These are phyloP conservation scores for Irena cyanogastra DNA, from an alignment of 2,113 vertebrate species.

Conservation along the genomic window DNA sequence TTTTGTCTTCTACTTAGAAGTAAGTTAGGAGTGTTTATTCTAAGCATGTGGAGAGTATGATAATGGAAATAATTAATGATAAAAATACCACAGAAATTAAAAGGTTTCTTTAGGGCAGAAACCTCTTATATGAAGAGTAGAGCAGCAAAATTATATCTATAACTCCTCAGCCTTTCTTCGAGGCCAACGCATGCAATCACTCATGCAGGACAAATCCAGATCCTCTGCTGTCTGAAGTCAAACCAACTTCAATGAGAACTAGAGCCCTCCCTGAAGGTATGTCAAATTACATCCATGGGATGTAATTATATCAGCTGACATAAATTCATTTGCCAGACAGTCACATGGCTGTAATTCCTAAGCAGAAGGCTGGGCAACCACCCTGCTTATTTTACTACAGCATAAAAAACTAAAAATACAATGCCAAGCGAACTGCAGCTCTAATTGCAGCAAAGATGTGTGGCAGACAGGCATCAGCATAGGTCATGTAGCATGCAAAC, in stretches of 20 bases:
- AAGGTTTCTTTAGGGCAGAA: neutral
- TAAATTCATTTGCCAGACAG: neutral
- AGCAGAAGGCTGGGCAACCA: neutral
- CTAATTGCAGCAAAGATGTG: neutral
- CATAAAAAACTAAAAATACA: conserved; percentile 14
- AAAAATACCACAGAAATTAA: neutral
- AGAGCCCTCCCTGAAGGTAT: neutral
- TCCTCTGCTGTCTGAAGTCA: neutral
- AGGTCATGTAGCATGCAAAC: neutral
- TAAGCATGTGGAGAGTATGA: accelerated
- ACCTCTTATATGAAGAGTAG: neutral
- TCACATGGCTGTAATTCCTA: neutral
- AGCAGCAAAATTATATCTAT: neutral
- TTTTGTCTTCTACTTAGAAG: neutral
- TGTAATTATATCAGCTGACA: neutral
- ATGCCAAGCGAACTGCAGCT: neutral
- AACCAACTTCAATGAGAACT: neutral
- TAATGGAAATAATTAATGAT: neutral
- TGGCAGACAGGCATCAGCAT: neutral
- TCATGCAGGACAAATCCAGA: neutral
- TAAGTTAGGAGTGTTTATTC: neutral
- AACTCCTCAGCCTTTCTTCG: neutral
- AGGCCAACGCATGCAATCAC: neutral
- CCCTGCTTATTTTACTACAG: neutral
- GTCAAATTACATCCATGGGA: neutral